Percentiles rank a stretch among this genome's conserved stretches.
These are phyloP conservation scores for Xylota segnis DNA, from an alignment of 2,888 invertebrate species.

Conservation along the genomic window DNA sequence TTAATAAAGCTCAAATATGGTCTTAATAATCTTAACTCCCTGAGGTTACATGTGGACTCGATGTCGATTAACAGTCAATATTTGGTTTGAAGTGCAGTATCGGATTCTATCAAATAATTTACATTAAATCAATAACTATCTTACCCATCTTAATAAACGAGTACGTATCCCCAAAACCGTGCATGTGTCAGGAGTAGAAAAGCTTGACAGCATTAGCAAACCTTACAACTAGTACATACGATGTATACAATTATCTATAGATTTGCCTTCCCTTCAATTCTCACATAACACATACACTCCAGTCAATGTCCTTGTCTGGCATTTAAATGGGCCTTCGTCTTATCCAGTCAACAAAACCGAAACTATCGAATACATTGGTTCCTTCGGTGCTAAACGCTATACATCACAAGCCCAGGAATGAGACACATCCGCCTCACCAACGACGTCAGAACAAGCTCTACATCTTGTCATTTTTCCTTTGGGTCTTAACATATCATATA, in stretches of 20 bases:
- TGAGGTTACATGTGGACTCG: too few species aligned
- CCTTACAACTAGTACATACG: not conserved
- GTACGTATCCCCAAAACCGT: not conserved
- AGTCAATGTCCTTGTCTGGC: not conserved
- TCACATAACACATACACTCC: not conserved
- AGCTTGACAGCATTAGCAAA: constrained; percentile 5
- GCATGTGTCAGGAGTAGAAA: not conserved
- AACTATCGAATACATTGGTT: not conserved
- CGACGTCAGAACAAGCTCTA: not conserved
- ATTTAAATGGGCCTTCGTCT: not conserved
- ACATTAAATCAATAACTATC: too few species aligned
- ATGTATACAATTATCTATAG: not conserved
- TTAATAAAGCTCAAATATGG: too few species aligned
- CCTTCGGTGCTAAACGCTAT: not conserved
- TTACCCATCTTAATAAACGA: too few species aligned
- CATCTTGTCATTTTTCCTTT: not conserved
- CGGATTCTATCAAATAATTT: too few species aligned
- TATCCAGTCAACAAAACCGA: not conserved
- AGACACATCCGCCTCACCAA: not conserved
- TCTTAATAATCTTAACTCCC: too few species aligned
- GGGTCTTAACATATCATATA: not conserved
- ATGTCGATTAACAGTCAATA: too few species aligned
- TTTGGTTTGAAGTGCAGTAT: too few species aligned
- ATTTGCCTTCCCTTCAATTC: not conserved
- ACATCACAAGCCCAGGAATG: not conserved